Percentiles rank a stretch among this genome's conserved stretches.
These are phyloP conservation scores for Lepidocyrtinus sp. DNA, from an alignment of 2,888 invertebrate genomes.

Conservation along the genomic window DNA sequence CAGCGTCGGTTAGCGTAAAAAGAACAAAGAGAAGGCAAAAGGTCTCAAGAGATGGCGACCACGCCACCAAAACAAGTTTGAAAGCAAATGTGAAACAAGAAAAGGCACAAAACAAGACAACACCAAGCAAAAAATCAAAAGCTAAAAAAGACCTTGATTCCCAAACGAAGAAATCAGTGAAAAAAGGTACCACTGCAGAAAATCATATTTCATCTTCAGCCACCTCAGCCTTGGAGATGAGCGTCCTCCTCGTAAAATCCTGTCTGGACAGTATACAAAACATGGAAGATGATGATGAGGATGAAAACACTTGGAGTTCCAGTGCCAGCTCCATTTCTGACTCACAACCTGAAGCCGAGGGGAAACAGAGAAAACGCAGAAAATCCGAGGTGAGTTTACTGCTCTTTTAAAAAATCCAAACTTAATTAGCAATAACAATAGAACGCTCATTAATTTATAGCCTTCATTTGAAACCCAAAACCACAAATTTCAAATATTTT, in stretches of 20 bases:
- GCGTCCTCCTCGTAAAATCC: slow-evolving; percentile 49
- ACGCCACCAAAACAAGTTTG: not conserved
- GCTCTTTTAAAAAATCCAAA: not conserved
- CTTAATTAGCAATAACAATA: slow-evolving; percentile 54
- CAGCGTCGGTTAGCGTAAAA: not conserved
- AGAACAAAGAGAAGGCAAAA: slow-evolving; percentile 19
- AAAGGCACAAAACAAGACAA: not conserved
- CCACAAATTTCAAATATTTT: slow-evolving; percentile 5
- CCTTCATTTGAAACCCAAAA: slow-evolving; percentile 17
- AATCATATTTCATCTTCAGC: not conserved
- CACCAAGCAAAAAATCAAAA: not conserved
- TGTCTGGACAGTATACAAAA: slow-evolving; percentile 34
- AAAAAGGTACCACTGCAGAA: not conserved
- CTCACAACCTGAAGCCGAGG: slow-evolving; percentile 10
- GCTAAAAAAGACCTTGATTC: not conserved
- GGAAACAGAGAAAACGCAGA: slow-evolving; percentile 30
- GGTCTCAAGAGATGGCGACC: not conserved
- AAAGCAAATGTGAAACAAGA: not conserved
- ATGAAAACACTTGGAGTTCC: slow-evolving; percentile 26
- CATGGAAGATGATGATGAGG: slow-evolving; percentile 6
- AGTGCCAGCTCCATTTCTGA: slow-evolving; percentile 24
- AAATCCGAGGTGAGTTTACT: slow-evolving; percentile 39
- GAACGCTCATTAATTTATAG: slow-evolving; percentile 42
- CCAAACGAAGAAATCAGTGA: no score
- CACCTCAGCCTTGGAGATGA: slow-evolving; percentile 40